Base-by-base conservation (phyloP, 2,888 invertebrate species). In the Caenorhabditis sp. region DNA sequence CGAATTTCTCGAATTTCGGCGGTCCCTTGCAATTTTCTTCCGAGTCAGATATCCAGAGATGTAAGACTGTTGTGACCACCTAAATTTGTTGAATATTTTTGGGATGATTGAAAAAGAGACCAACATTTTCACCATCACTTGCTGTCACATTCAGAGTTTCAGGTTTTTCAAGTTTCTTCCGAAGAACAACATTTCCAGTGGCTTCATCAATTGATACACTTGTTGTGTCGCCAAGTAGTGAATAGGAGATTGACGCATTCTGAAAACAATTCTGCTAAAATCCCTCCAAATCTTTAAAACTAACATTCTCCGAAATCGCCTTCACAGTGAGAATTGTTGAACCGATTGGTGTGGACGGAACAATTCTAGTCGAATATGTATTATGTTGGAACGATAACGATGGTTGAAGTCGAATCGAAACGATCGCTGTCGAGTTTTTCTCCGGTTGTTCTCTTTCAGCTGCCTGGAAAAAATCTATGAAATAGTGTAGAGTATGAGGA, bases 381-480 rank as follows among this genome's bases (percentile, higher is more conserved):
- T 77, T 67, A 60, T 81, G 79, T 55, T 79, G 71, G 73, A 82
- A 82, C 12, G 70, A 64, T 10, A 82, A 53, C 1, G 72, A 72
- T 10, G 79, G 62, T 51, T 73, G 70, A 2, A 79, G 66, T 19
- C 79, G 61, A 3, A 81, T 66, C 19, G 69, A 64, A 24, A 85
- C 37, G 24, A 84, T 75, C 0, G 85, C 82, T 1, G 81, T 79
- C 8, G 84, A 74, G 36, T 77, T 80, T 31, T 80, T 67, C 37
- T 84, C 84, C 1, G 73, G 79, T 36, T 82, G 72, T 17, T 84
- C 77, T 26, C 66, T 72, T 62, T 85, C 82, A 17, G 68, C 59
- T 0, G 85, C 85, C 85, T 85, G 69, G 37, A 80, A 69, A 54
- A 17, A 55, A 26, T 23, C 21, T 21, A 51, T 51, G 14, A 31